These are phyloP conservation scores for Gari tellinella DNA, from an alignment of 2,888 invertebrate species.

Conservation along the genomic window DNA sequence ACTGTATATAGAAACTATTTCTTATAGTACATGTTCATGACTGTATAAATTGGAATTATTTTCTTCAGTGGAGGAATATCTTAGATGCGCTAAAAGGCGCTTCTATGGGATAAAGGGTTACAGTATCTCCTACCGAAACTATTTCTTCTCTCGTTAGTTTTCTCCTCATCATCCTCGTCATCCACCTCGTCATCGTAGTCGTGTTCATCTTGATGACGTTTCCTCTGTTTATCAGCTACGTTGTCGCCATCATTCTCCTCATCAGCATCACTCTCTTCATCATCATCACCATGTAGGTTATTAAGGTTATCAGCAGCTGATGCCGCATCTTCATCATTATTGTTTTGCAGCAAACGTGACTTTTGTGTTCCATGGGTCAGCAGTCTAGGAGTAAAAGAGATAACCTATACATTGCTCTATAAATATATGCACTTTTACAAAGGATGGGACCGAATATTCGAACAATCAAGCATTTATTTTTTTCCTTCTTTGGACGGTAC, in stretches of 20 bases:
- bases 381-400: not conserved
- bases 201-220: constrained; percentile 79
- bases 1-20: too few species aligned
- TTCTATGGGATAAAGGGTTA: too few species aligned
- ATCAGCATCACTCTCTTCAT: constrained; percentile 85
- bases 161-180: constrained; percentile 57
- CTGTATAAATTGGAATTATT: too few species aligned
- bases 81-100: too few species aligned
- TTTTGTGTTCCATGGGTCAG: constrained; percentile 6
- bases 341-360: not conserved
- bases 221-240: constrained; percentile 85
- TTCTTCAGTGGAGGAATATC: too few species aligned
- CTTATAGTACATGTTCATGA: too few species aligned
- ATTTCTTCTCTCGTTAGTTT: not conserved
- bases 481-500: too few species aligned
- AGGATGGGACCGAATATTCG: too few species aligned
- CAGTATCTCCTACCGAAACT: too few species aligned
- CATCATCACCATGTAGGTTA: constrained; percentile 83
- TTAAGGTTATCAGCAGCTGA: constrained; percentile 86
- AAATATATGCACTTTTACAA: not conserved
- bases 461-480: too few species aligned
- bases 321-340: constrained; percentile 15
- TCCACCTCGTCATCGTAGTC: constrained; percentile 85
- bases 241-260: constrained; percentile 89
- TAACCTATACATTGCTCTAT: not conserved